phyloP scores from a whole-genome alignment of 2,888 invertebrate species.

The Caenorhabditis japonica region DNA sequence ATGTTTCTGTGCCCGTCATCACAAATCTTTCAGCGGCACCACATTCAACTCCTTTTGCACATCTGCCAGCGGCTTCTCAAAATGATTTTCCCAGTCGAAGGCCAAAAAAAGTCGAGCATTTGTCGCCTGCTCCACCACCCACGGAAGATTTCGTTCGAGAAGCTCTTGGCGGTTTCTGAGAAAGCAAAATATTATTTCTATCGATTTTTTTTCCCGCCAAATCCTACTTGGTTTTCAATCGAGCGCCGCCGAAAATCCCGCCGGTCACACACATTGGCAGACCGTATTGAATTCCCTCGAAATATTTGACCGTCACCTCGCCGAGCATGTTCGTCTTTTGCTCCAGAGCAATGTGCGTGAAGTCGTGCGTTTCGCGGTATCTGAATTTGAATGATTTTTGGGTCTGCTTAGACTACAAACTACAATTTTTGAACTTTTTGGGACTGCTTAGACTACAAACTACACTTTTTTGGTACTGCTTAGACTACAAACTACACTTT shows the following conservation, averaged over 20 bases:
- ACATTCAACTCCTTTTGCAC: conserved; percentile 63
- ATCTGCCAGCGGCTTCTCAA: conserved; percentile 61
- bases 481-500: no score
- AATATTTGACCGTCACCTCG: conserved; percentile 95
- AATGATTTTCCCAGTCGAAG: conserved; percentile 73
- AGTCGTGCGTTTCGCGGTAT: conserved; percentile 96
- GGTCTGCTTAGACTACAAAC: no score
- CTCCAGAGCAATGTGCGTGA: conserved; percentile 89
- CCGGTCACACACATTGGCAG: conserved; percentile 96
- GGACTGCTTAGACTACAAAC: no score
- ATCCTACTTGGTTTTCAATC: conserved; percentile 89
- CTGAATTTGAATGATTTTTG: conserved; percentile 49
- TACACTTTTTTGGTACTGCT: no score
- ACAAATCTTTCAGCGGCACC: conserved; percentile 9
- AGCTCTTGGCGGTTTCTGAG: conserved; percentile 69
- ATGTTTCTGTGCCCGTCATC: no score
- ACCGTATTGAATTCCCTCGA: conserved; percentile 93
- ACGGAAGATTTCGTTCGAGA: conserved; percentile 66
- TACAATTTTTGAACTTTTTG: no score
- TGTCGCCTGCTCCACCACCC: conserved; percentile 69
- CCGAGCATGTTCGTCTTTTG: conserved; percentile 89
- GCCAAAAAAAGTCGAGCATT: conserved; percentile 68
- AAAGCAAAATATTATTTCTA: not conserved
- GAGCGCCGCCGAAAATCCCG: conserved; percentile 90
- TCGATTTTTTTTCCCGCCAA: no score